Percentiles rank a stretch among this genome's conserved stretches.
phyloP scores from a whole-genome alignment of 2,113 vertebrate genomes.

The Cricetomys ansorgei region DNA sequence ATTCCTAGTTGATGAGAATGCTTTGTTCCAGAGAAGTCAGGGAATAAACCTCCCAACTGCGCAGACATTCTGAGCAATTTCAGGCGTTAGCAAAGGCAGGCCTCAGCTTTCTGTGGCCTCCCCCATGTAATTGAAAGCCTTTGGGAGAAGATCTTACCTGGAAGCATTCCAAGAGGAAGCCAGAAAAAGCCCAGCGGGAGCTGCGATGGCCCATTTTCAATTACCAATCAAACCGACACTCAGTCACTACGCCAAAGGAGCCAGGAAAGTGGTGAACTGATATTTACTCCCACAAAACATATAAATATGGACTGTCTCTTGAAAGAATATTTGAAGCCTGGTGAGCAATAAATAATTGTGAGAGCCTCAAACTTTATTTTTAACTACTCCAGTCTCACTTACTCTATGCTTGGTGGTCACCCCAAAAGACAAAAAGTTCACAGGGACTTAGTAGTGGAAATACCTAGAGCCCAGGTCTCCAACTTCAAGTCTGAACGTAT shows the following conservation, averaged over 20 bases:
- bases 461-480: not conserved
- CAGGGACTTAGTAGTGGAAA: not conserved
- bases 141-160: slow-evolving; percentile 66
- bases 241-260: slow-evolving; percentile 36
- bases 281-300: slow-evolving; percentile 66
- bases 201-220: slow-evolving; percentile 62
- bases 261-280: slow-evolving; percentile 56
- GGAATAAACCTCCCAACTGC: slow-evolving; percentile 66
- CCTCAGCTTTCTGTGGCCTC: slow-evolving; percentile 44
- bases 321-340: slow-evolving; percentile 52
- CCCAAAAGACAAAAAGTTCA: not conserved
- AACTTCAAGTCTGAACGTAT: not conserved
- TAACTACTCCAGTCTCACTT: not conserved
- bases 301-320: slow-evolving; percentile 59
- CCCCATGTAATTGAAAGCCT: slow-evolving; percentile 53
- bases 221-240: slow-evolving; percentile 75
- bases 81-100: slow-evolving; percentile 62
- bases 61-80: slow-evolving; percentile 13
- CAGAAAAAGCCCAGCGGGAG: slow-evolving; percentile 41
- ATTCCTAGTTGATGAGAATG: slow-evolving; percentile 72
- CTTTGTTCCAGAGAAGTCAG: slow-evolving; percentile 74
- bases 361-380: not conserved
- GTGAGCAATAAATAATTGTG: slow-evolving; percentile 47
- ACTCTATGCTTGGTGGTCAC: not conserved
- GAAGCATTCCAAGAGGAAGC: slow-evolving; percentile 74